Conservation (phyloP, 2,113 vertebrate species). For the Osmerus eperlanus region DNA sequence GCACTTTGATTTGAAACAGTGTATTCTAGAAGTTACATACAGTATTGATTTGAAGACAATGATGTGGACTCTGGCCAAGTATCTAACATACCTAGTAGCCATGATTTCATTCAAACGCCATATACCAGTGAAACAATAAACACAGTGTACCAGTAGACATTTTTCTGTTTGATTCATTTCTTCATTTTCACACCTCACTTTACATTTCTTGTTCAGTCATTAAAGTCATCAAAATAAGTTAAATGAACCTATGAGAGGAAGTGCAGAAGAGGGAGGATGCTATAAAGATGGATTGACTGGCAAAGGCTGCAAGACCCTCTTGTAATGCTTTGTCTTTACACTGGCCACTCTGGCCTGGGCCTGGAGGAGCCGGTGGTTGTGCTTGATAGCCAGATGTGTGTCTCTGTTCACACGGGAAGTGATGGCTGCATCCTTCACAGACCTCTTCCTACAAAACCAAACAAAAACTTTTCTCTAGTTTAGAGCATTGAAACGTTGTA, state of each 20-base stretch:
- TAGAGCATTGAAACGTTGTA: too few relatives aligned
- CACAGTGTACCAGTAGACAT: slow-evolving; percentile 13
- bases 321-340: slow-evolving; percentile 30
- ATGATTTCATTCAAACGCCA: slow-evolving; percentile 26
- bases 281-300: slow-evolving; percentile 10
- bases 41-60: slow-evolving; percentile 3
- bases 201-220: slow-evolving; percentile 4
- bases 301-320: slow-evolving; percentile 5
- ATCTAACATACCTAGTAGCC: slow-evolving; percentile 17
- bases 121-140: slow-evolving; percentile 41
- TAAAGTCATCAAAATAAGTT: too few relatives aligned
- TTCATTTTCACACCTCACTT: slow-evolving; percentile 27
- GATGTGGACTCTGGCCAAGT: slow-evolving; percentile 9
- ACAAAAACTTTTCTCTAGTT: slow-evolving; percentile 1
- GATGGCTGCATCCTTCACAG: slow-evolving; percentile 35
- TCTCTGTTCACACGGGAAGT: slow-evolving; percentile 48
- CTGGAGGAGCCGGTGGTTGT: slow-evolving; percentile 42
- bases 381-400: slow-evolving; percentile 41
- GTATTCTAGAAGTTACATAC: slow-evolving; percentile 8
- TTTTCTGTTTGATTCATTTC: slow-evolving; percentile 12
- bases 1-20: slow-evolving; percentile 20
- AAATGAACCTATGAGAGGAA: too few relatives aligned
- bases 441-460: slow-evolving; percentile 39
- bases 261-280: too few relatives aligned
- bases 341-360: slow-evolving; percentile 37